Base-by-base conservation (phyloP, 2,113 vertebrate genomes). In the Daubentonia madagascariensis region DNA sequence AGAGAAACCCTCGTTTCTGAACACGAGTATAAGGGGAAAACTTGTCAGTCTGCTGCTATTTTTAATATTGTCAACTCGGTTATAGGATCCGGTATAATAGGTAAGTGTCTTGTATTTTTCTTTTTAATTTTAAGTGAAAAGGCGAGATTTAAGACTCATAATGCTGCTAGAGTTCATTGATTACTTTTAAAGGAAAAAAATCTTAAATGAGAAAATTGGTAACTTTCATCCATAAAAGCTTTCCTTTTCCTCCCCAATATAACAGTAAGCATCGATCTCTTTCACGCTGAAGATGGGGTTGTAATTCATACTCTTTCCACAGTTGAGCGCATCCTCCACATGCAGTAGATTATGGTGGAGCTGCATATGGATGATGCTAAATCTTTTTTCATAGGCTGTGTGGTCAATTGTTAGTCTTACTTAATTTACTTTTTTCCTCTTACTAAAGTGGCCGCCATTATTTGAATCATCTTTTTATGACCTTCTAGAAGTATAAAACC, bases 51-150 rank as follows among this genome's bases (percentile, higher is more conserved):
- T 63, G 98, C 99, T 85, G 99, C 99, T 30, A 99, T 99, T 48
- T 99, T 99, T 98, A 99, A 99, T 98, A 99, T 99, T 90, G 99
- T 99, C 97, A 99, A 99, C 97, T 99, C 99, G 52, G 99, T 99
- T 70, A 99, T 99, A 97, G 99, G 99, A 98, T 99, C 99, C 43
- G 99, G 99, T 73, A 97, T 99, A 95, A 99, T 99, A 99, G 99
- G 99, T 99, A 98, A 98, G 96, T 70, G 35, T 8, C 65, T 97
- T 90, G 54, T 79, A 45, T 61, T 86, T 83, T 52, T 73, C 8
- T 89, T 96, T 79, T 45, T 5, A 32, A 40, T n/a, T 90, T 94
- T 81, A 57, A 59, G 9, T 72, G 30, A 59, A 97, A 89, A 92
- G 30, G 8, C 5, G 4, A 85, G 54, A 16, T 54, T 90, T 79